phyloP scores from a whole-genome alignment of 2,888 invertebrate species.

The Hartigia nigra region DNA sequence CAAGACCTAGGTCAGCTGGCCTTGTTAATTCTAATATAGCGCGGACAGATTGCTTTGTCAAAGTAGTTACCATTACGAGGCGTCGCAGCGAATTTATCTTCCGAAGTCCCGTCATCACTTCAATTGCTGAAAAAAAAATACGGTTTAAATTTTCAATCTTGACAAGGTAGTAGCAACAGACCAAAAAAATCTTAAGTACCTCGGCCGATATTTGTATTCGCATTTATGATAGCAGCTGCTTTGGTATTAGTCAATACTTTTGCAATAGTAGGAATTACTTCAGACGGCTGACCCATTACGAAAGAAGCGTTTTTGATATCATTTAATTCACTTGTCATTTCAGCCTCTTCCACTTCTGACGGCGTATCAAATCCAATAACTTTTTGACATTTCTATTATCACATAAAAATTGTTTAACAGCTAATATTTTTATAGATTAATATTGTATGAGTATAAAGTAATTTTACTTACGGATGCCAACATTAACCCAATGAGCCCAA shows the following conservation, averaged over 20 bases:
- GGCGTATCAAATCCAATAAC: slow-evolving; percentile 60
- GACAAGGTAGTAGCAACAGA: neutral
- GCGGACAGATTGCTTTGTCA: slow-evolving; percentile 63
- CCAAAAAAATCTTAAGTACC: slow-evolving; percentile 35
- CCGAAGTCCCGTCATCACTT: slow-evolving; percentile 56
- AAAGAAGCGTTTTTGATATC: slow-evolving; percentile 60
- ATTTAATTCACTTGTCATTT: slow-evolving; percentile 59
- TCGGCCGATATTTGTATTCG: slow-evolving; percentile 57
- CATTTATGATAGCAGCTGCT: slow-evolving; percentile 57
- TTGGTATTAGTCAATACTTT: slow-evolving; percentile 46
- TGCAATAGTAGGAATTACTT: slow-evolving; percentile 50
- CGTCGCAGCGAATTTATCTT: slow-evolving; percentile 53
- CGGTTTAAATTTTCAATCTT: neutral
- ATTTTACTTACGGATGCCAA: slow-evolving; percentile 55
- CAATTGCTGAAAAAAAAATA: slow-evolving; percentile 48
- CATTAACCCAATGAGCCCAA: slow-evolving; percentile 59
- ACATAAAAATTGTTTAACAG: neutral
- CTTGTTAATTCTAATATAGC: slow-evolving; percentile 60
- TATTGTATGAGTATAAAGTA: neutral
- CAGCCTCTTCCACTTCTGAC: slow-evolving; percentile 62
- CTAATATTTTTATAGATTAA: neutral
- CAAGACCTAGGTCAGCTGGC: slow-evolving; percentile 47
- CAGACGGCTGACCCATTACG: slow-evolving; percentile 54
- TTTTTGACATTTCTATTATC: slow-evolving; percentile 55
- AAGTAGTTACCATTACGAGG: slow-evolving; percentile 59